These are phyloP conservation scores for Xenus cinereus DNA, from an alignment of 2,113 vertebrate species.

Conservation along the genomic window DNA sequence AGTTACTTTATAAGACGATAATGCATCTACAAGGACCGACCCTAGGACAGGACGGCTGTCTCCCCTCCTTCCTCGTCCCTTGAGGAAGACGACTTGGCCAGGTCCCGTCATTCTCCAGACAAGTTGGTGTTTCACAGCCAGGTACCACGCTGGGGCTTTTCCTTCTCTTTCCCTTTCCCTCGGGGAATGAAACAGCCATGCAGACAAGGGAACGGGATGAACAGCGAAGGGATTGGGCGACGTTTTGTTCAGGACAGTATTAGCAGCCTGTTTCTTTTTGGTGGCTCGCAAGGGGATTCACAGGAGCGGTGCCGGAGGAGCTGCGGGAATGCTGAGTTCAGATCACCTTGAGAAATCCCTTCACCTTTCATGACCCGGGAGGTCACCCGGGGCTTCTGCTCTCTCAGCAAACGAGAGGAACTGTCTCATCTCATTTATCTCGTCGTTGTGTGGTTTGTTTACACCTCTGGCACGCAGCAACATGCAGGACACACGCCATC, in stretches of 20 bases:
- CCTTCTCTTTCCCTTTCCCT: not conserved
- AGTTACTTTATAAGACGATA: not conserved
- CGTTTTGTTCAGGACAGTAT: not conserved
- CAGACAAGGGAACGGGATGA: accelerated
- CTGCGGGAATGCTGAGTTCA: accelerated
- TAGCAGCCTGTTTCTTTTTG: not conserved
- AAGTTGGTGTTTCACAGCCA: not conserved
- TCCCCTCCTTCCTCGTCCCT: accelerated
- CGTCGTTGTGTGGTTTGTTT: not conserved
- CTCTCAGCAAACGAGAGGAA: not conserved
- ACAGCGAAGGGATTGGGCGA: accelerated
- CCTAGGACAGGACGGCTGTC: accelerated
- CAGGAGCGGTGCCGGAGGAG: accelerated
- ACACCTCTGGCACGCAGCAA: not conserved
- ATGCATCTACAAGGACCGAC: not conserved
- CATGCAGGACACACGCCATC: accelerated
- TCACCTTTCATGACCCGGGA: too few species aligned
- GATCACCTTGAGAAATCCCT: not conserved
- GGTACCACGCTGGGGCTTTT: not conserved
- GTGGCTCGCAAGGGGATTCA: not conserved
- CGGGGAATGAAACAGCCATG: accelerated
- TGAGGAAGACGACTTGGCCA: not conserved
- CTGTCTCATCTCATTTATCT: not conserved
- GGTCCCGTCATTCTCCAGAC: not conserved
- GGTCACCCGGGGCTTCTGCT: not conserved